Percentiles rank a stretch among this genome's conserved stretches.
Conservation (phyloP, 2,888 invertebrate species). For the Eilema sororculum region DNA sequence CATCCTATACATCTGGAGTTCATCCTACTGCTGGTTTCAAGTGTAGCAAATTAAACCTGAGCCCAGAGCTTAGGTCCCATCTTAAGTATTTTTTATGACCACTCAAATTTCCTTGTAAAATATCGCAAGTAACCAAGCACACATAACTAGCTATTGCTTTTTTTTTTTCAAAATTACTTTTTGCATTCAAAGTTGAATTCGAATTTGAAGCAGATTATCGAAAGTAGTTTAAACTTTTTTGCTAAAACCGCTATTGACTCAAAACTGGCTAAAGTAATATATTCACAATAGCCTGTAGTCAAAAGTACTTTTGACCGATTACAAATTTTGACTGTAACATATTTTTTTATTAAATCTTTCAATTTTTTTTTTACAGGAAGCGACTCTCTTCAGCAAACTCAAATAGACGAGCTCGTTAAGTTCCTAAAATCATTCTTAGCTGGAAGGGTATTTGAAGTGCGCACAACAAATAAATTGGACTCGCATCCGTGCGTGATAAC, state of each 20-base stretch:
- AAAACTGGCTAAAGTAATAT: too few relatives aligned
- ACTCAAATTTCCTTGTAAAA: background rate
- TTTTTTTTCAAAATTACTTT: too few relatives aligned
- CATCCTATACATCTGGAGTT: background rate
- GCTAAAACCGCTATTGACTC: too few relatives aligned
- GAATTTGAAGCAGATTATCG: too few relatives aligned
- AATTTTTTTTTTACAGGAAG: conserved; percentile 68
- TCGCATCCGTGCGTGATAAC: conserved; percentile 97
- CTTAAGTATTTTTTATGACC: background rate
- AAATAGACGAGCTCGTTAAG: conserved; percentile 92
- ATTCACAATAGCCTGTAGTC: too few relatives aligned
- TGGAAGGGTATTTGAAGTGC: conserved; percentile 93
- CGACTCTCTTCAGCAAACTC: conserved; percentile 90
- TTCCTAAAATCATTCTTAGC: conserved; percentile 93
- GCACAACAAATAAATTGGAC: conserved; percentile 94
- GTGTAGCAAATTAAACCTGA: background rate
- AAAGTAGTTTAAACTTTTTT: too few relatives aligned
- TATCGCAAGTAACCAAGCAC: background rate
- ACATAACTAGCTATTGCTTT: too few relatives aligned
- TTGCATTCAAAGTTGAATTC: too few relatives aligned
- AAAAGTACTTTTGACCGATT: background rate
- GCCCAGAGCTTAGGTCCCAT: background rate
- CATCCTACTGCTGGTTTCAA: background rate
- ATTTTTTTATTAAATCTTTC: background rate
- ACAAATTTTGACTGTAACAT: background rate